phyloP scores from a whole-genome alignment of 2,888 invertebrate species.

The Orthonevra nobilis region DNA sequence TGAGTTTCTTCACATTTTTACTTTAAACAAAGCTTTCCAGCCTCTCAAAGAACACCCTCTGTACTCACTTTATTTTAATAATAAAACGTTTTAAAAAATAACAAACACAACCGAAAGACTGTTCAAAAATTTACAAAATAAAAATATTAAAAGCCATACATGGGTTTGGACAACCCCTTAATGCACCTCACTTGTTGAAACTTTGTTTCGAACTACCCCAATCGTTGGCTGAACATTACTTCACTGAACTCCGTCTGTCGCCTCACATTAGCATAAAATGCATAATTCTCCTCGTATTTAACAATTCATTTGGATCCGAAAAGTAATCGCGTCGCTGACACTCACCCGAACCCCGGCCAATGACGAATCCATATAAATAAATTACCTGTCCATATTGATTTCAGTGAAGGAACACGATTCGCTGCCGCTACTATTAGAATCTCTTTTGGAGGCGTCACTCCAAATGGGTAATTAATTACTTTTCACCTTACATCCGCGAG shows the following conservation, averaged over 20 bases:
- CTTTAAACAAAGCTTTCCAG: too few species aligned
- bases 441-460: background rate
- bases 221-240: background rate
- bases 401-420: slow-evolving; percentile 7
- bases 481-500: background rate
- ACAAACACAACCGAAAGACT: background rate
- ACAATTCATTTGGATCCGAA: slow-evolving; percentile 29
- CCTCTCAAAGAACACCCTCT: too few species aligned
- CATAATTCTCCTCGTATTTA: slow-evolving; percentile 21
- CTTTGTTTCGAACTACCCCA: slow-evolving; percentile 6
- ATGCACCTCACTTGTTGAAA: slow-evolving; percentile 1
- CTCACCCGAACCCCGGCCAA: slow-evolving; percentile 10
- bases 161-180: background rate
- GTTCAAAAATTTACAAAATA: too few species aligned
- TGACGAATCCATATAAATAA: slow-evolving; percentile 21
- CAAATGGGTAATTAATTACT: slow-evolving; percentile 8
- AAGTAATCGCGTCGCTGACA: slow-evolving; percentile 15
- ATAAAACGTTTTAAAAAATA: background rate
- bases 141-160: background rate
- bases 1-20: too few species aligned
- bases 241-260: background rate
- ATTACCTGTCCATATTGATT: slow-evolving; percentile 32
- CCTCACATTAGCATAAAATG: slow-evolving; percentile 29
- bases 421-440: background rate
- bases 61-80: too few species aligned